Evolutionary conservation across 2,113 vertebrate genomes (phyloP).

Genomic region (Illadopsis cleaveri): DNA sequence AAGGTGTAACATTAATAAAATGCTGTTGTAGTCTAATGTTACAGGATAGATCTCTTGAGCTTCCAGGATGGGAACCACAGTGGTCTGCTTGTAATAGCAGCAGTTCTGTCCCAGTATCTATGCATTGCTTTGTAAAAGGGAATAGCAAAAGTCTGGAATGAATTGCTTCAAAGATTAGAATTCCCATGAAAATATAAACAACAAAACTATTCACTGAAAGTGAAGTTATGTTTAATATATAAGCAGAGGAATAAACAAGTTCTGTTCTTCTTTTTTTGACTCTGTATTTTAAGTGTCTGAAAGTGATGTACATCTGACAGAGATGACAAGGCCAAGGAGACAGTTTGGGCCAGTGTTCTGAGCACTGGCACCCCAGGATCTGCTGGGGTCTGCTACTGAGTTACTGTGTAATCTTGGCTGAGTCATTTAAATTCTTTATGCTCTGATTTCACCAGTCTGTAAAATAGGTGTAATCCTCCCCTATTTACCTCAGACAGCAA

Average conservation of each 20-base stretch:
- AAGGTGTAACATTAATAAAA: conserved; percentile 36
- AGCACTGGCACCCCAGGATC: not conserved
- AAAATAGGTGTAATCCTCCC: conserved; percentile 49
- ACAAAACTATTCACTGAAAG: conserved; percentile 36
- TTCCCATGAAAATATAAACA: conserved; percentile 42
- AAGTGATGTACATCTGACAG: not conserved
- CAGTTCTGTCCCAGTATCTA: not conserved
- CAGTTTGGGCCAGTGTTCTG: not conserved
- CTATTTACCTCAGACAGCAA: conserved; percentile 38
- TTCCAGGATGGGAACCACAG: not conserved
- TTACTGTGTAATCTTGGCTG: conserved; percentile 12
- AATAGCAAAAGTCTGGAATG: conserved; percentile 1
- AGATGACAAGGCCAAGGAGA: not conserved
- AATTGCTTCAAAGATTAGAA: conserved; percentile 40
- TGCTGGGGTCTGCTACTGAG: conserved; percentile 22
- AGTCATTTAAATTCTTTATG: conserved; percentile 51
- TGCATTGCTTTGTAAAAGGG: not conserved
- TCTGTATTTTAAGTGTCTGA: not conserved
- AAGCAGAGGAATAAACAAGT: conserved; percentile 37
- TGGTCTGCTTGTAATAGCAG: not conserved
- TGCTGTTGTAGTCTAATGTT: not conserved
- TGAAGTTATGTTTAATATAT: conserved; percentile 47
- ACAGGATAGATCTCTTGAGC: conserved; percentile 7
- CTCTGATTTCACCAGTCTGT: conserved; percentile 21
- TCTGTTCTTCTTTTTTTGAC: conserved; percentile 34